Base-by-base conservation (phyloP, 2,888 invertebrate species). In the Tachina grossa region DNA sequence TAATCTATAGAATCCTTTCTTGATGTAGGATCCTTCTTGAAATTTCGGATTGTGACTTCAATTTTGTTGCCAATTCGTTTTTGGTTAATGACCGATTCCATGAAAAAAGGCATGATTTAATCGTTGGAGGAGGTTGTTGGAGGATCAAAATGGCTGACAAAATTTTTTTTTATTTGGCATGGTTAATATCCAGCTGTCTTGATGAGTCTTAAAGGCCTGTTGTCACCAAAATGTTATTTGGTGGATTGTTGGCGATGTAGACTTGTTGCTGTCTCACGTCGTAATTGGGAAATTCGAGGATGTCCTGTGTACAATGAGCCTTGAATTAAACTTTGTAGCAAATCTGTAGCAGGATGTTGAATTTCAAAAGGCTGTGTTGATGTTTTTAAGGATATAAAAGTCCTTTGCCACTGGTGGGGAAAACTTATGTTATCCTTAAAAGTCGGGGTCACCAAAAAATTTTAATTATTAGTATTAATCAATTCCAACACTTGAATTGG, bases 41-140 rank as follows among this genome's bases (percentile, higher is more conserved):
- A 47, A 22, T 66, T 66, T 13, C 66, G 66, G 22, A 66, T 49
- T 49, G 31, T 66, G 22, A 8, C 31, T 49, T 66, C 49, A 31
- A 31, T 31, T 31, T 31, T 31, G 31, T 31, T 31, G 31, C 31
- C 31, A 4, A 31, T 31, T 31, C n/a, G 49, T 49, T 49, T 47
- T 31, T 49, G 66, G 2, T 22, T 22, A 14, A 1, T 49, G n/a
- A 31, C 66, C 5, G 49, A n/a, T 11, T 66, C 49, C 13, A 31
- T 49, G 31, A 49, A 47, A 47, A 9, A 47, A 13, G 47, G 8
- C 47, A 47, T 47, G 47, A 47, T 47, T 47, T 47, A 47, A 47
- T 8, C 2, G 11, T 6, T 13, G 13, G 47, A 47, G 31, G 31
- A 19, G 8, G 51, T 53, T 53, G 14, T 53, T 16, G 51, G 5